phyloP scores from a whole-genome alignment of 1,140 invertebrate species.

The Drosophila lacteicornis region DNA sequence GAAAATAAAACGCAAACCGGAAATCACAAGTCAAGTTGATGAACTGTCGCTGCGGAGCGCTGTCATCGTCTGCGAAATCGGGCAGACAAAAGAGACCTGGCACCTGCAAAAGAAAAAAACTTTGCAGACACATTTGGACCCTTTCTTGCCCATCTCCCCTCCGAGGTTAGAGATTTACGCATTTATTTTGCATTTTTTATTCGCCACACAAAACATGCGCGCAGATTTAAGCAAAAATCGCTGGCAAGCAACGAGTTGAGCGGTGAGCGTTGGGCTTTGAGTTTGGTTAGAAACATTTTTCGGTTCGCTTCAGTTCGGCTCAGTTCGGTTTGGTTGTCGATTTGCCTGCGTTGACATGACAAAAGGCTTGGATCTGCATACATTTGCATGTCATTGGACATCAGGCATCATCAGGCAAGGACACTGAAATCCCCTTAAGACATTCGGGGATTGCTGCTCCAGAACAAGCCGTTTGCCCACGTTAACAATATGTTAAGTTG shows the following conservation, averaged over 20 bases:
- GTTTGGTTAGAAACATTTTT: constrained; percentile 72
- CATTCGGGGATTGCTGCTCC: constrained; percentile 48
- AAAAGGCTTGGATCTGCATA: constrained; percentile 84
- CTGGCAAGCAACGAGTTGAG: constrained; percentile 52
- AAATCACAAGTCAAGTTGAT: constrained; percentile 83
- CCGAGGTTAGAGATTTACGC: constrained; percentile 77
- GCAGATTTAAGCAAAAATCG: constrained; percentile 79
- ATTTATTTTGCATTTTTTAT: constrained; percentile 84
- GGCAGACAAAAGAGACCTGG: constrained; percentile 70
- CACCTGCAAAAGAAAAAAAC: constrained; percentile 75
- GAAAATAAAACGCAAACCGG: constrained; percentile 63
- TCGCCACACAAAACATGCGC: constrained; percentile 78
- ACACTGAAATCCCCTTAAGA: constrained; percentile 79
- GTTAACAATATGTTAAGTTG: constrained; percentile 82
- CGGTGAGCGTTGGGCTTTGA: constrained; percentile 59
- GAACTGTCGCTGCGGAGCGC: constrained; percentile 68
- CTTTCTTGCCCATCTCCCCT: constrained; percentile 11
- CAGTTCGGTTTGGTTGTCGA: constrained; percentile 62
- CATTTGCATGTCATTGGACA: constrained; percentile 82
- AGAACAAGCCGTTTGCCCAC: constrained; percentile 68
- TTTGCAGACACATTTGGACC: constrained; percentile 77
- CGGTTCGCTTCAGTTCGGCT: constrained; percentile 25
- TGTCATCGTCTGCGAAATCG: constrained; percentile 63
- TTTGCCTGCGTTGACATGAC: constrained; percentile 84
- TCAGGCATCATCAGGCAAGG: constrained; percentile 77